Evolutionary conservation across 2,888 invertebrate species (phyloP).

Genomic region (Scelioninae gen. 1): DNA sequence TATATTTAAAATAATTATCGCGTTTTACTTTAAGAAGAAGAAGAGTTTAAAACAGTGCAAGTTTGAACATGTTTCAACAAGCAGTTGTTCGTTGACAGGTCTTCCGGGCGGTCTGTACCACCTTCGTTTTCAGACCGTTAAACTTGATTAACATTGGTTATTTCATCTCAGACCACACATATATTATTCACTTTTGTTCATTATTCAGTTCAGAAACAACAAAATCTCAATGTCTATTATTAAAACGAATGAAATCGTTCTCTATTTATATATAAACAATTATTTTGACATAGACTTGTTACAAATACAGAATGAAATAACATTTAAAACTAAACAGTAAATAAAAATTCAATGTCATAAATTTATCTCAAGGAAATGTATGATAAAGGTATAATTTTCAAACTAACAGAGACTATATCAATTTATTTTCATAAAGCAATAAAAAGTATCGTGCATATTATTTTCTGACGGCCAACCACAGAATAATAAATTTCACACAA

Average conservation of each 20-base stretch:
- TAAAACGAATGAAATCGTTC: too few relatives aligned
- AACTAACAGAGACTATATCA: conserved; percentile 1
- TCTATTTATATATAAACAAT: too few relatives aligned
- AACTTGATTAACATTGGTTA: conserved; percentile 14
- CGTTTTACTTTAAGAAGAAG: neutral
- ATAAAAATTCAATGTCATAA: neutral
- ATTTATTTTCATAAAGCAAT: conserved; percentile 34
- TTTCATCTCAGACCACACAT: conserved; percentile 2
- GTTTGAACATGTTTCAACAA: conserved; percentile 6
- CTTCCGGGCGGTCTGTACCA: neutral
- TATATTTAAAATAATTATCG: too few relatives aligned
- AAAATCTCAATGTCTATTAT: too few relatives aligned
- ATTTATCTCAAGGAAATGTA: neutral
- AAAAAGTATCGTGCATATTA: conserved; percentile 21
- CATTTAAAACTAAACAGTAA: neutral
- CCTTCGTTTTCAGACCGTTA: conserved; percentile 13
- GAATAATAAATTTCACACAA: conserved; percentile 44
- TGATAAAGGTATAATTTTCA: conserved; percentile 8
- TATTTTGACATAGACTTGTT: too few relatives aligned
- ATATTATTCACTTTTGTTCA: neutral
- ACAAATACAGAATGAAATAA: too few relatives aligned
- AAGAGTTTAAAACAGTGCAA: conserved; percentile 3
- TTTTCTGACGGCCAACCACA: conserved; percentile 23
- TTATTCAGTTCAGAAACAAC: too few relatives aligned
- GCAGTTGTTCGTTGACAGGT: conserved; percentile 8